Conservation (phyloP, 1,140 invertebrate genomes). For the Plodia interpunctella region DNA sequence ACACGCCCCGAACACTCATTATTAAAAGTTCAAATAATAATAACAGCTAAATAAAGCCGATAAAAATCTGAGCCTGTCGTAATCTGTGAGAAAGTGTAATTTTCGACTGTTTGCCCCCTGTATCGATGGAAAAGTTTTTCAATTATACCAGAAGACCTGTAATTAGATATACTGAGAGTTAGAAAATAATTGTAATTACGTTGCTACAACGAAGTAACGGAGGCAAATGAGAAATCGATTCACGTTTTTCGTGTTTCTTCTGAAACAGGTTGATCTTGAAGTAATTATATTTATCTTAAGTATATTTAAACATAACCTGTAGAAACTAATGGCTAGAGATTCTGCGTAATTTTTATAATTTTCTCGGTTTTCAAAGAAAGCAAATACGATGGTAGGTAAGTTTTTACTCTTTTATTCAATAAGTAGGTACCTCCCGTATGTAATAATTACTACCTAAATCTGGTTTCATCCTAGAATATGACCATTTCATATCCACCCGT, state of each 20-base stretch:
- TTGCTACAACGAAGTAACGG: slow-evolving; percentile 14
- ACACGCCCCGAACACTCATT: slow-evolving; percentile 40
- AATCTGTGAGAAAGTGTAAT: slow-evolving; percentile 54
- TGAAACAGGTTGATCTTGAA: slow-evolving; percentile 4
- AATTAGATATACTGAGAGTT: slow-evolving; percentile 39
- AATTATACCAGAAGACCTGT: slow-evolving; percentile 45
- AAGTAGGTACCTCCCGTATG: no score
- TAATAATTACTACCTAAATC: no score
- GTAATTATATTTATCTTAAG: no score
- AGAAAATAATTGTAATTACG: slow-evolving; percentile 32
- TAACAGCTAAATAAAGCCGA: slow-evolving; percentile 54
- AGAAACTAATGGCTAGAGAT: no score
- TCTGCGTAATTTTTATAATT: no score
- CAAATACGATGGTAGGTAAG: no score
- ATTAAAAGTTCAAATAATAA: slow-evolving; percentile 69
- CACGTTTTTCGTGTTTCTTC: background rate
- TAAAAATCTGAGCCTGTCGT: slow-evolving; percentile 52
- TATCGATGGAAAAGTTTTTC: slow-evolving; percentile 70
- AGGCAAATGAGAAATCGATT: slow-evolving; percentile 33
- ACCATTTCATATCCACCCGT: no score
- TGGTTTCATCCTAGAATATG: no score
- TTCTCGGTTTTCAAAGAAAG: no score
- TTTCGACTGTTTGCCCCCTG: slow-evolving; percentile 48
- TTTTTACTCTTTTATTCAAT: no score
- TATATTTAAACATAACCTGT: no score